Conservation (phyloP, 2,888 invertebrate genomes). For the Conomelus anceps region DNA sequence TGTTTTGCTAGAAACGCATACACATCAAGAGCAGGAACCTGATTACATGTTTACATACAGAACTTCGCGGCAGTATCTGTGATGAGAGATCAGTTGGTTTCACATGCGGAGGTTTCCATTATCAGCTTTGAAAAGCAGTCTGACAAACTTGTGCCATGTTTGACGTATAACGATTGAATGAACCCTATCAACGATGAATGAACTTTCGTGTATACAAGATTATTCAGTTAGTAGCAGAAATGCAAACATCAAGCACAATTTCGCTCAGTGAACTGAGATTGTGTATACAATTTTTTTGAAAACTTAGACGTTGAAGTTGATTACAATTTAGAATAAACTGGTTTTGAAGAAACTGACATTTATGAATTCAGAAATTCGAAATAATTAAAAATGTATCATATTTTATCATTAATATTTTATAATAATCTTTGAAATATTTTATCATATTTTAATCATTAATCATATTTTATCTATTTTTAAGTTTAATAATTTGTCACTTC, state of each 20-base stretch:
- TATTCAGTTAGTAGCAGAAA: neutral
- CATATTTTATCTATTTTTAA: too few species aligned
- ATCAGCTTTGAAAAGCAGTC: neutral
- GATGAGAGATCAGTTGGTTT: neutral
- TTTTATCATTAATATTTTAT: too few species aligned
- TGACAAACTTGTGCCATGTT: neutral
- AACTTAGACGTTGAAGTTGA: neutral
- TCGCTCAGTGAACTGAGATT: neutral
- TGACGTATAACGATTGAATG: neutral
- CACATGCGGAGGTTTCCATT: neutral
- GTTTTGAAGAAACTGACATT: too few species aligned
- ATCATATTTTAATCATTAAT: too few species aligned
- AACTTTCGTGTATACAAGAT: neutral
- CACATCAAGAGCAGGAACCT: neutral
- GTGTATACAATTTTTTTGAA: neutral
- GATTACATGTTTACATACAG: neutral
- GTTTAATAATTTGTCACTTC: too few species aligned
- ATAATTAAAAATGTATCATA: too few species aligned
- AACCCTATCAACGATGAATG: neutral
- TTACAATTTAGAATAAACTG: neutral
- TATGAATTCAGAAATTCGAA: too few species aligned
- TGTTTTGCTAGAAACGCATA: neutral
- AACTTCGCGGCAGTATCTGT: neutral
- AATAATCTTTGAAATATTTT: too few species aligned
- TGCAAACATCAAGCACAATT: neutral